Evolutionary conservation across 2,113 vertebrate species (phyloP), one percentile per base, ranked within the genome.

Genomic region (Thymallus thymallus): DNA sequence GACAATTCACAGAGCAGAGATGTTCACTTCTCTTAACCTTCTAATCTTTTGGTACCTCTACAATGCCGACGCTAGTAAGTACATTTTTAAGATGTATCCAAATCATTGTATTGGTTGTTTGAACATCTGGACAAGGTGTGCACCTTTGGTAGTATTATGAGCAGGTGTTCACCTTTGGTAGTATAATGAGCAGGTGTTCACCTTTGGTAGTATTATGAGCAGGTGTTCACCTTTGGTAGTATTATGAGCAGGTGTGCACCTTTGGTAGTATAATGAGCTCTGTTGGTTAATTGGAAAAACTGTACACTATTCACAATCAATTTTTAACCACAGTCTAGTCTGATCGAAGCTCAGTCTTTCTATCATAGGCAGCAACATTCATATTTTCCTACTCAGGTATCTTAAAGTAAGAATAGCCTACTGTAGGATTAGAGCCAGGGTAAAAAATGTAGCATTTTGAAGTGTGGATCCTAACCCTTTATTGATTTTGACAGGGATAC

Each of bases 1-100:
- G 48, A 51, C 48, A 51, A 4, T 16, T 16, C 5, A 18, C 16
- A 51, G 48, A 60, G 76, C 68, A 69, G 56, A 61, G 2, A 82
- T 78, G 80, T 18, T 41, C 30, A 13, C 72, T 5, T 14, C 3
- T 12, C 55, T 74, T 51, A 22, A 0, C 14, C 18, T 68, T 9
- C 30, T 82, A 3, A 10, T 68, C 16, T 18, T 58, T n/a, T 72
- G 23, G 72, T 1, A 48, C 0, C 6, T 46, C 80, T 26, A 7
- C 67, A n/a, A 1, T 46, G 4, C 68, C 18, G 13, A 0, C 0
- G 0, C 2, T 0, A 68, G 79, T 80, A 55, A 51, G 48, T 22
- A 16, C n/a, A n/a, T 60, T 55, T 55, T 5, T 20, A 18, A 55
- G 20, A 18, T 20, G 5, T 60, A 9, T 9, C n/a, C n/a, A 22